Evolutionary conservation across 2,888 invertebrate species (phyloP).

Genomic region (Syrphus vitripennis): DNA sequence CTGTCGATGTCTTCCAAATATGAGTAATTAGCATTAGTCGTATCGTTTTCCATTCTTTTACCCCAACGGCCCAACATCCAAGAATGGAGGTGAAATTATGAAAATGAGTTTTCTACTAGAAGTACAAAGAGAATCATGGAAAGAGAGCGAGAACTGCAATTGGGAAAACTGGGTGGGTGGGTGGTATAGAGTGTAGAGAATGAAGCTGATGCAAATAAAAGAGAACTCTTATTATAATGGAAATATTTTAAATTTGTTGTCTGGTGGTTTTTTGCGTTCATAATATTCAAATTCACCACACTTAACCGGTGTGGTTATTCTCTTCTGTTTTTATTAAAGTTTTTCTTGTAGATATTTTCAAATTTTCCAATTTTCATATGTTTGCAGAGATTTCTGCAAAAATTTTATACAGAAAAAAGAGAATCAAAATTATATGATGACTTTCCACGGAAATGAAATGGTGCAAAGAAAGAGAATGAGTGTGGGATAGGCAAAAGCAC

Average conservation of each 20-base stretch:
- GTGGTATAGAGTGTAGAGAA: neutral
- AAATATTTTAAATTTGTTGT: constrained; percentile 24
- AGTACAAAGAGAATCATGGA: neutral
- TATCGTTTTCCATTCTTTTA: constrained; percentile 31
- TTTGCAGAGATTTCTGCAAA: constrained; percentile 20
- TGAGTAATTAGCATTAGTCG: constrained; percentile 23
- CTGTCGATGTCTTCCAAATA: neutral
- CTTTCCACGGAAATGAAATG: constrained; percentile 31
- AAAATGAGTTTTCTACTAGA: neutral
- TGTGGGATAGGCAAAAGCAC: neutral
- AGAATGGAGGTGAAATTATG: constrained; percentile 30
- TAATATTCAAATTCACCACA: constrained; percentile 34
- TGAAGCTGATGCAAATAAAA: neutral
- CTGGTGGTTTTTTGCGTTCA: neutral
- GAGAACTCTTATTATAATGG: neutral
- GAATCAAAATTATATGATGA: neutral
- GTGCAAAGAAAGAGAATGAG: neutral
- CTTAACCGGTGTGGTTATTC: neutral
- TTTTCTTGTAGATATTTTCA: neutral
- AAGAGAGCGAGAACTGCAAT: neutral
- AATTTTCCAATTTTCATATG: neutral
- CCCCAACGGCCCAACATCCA: constrained; percentile 24
- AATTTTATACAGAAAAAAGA: neutral
- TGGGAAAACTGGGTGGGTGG: constrained; percentile 16
- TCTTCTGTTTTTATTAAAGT: neutral